Base-by-base conservation (phyloP, 2,797 vertebrate species). In the Astyanax mexicanus region DNA sequence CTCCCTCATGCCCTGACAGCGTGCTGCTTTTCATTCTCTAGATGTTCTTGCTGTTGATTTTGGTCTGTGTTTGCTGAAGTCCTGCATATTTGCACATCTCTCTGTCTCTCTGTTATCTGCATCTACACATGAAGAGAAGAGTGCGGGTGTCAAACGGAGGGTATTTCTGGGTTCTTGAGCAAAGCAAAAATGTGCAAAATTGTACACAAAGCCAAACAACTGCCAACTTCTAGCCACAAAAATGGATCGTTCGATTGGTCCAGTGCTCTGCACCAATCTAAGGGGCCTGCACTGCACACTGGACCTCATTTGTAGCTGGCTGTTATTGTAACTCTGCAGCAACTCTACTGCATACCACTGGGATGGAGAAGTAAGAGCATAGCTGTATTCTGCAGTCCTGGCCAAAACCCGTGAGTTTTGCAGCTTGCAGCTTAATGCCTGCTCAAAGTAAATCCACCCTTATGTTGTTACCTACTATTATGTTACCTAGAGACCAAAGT, bases 141-240 rank as follows among this genome's bases (percentile, higher is more conserved):
- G 29, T 9, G 9, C 13, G 15, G 7, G 44, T 3, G 35, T 72
- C 27, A 58, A 51, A 32, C 42, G 60, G 51, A 25, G 42, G 19
- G 42, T 66, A 44, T 55, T 72, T 76, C 60, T 21, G 72, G 42
- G 55, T 51, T 27, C 47, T 32, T 71, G 23, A 76, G 73, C 29
- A 32, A 52, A n/a, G 19, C 1, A 9, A 49, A 49, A 62, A 37
- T 29, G n/a, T n/a, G n/a, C n/a, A n/a, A n/a, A n/a, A 69, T 58
- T 25, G 69, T 52, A 51, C 45, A 21, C 13, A 13, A 45, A 52
- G 69, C 73, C 69, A n/a, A n/a, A n/a, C n/a, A n/a, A 72, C 69
- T 64, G 74, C 77, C 69, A 54, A 19, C 38, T 42, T 73, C 69
- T 51, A 73, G 67, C 74, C 81, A 82, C 74, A 79, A 80, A 70